Evolutionary conservation across 1,140 invertebrate species (phyloP), one percentile per base, ranked within the genome.

Genomic region (Aphaenogaster rudis): DNA sequence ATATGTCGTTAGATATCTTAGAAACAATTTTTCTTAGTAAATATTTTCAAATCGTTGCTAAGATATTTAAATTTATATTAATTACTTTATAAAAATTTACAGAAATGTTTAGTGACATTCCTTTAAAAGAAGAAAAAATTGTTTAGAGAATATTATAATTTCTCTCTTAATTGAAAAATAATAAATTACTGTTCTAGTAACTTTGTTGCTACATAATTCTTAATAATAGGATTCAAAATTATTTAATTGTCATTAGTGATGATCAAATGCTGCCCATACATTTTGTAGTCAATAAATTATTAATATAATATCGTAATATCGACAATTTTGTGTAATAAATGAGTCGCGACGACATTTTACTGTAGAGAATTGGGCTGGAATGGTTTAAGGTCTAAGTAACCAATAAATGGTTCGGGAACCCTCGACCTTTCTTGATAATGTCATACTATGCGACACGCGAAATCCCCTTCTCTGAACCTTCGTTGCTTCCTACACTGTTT

Each of bases 341-440:
- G 45, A 52, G 3, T 80, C n/a, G 45, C 1, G 11, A 79, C 4
- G n/a, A 80, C 17, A 79, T 52, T 54, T 39, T 39, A 21, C 45
- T n/a, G 6, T 36, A n/a, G 17, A 21, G 7, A 67, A 67, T 80
- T 79, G 11, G 9, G 13, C 7, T 67, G 28, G 2, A 45, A 71
- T 59, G 7, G 17, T 42, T 82, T 28, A 45, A 72, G 28, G 28
- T 45, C 21, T 64, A 64, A 8, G 7, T 42, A 52, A 61, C 0
- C 15, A 57, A 42, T 77, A 71, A 28, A 21, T 17, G 45, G 84
- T 61, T 84, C 11, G 11, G 48, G 61, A 61, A 84, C 7, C 48
- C 33, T 59, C 85, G 81, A 92, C 86, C 87, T 93, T 92, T 72
- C 13, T 15, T 63, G 67, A 88, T 92, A 93, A 92, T 92, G 86